Percentiles rank a stretch among this genome's conserved stretches.
These are phyloP conservation scores for Sebastes trivittatus DNA, from an alignment of 2,797 vertebrate genomes.

Conservation along the genomic window DNA sequence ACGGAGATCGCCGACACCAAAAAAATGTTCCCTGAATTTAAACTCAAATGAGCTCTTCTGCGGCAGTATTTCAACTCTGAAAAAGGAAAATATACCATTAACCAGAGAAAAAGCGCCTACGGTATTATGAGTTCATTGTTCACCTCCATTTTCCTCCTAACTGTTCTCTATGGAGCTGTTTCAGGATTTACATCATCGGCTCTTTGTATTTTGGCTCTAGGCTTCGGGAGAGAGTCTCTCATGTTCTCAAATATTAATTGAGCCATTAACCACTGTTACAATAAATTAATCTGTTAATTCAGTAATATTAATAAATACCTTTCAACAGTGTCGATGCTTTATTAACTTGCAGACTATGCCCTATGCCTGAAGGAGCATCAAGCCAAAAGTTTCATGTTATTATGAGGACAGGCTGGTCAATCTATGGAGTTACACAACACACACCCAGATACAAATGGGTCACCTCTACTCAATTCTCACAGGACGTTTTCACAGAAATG, in stretches of 20 bases:
- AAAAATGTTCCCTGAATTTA: neutral
- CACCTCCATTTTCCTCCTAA: constrained; percentile 4
- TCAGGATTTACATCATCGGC: constrained; percentile 9
- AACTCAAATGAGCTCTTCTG: neutral
- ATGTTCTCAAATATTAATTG: constrained; percentile 37
- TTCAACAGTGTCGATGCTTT: neutral
- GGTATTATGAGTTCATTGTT: constrained; percentile 16
- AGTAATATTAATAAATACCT: constrained; percentile 5
- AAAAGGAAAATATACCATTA: constrained; percentile 3
- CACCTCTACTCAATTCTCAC: neutral
- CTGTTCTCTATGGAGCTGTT: constrained; percentile 14
- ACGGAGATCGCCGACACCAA: neutral
- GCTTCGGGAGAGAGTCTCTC: constrained; percentile 9
- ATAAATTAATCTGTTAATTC: constrained; percentile 22
- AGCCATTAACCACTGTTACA: constrained; percentile 16
- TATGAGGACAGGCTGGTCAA: neutral
- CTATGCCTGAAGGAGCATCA: neutral
- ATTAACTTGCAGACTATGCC: neutral
- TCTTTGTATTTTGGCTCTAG: constrained; percentile 13
- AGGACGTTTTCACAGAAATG: neutral
- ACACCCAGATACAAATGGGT: neutral
- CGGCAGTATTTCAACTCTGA: neutral
- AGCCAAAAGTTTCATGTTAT: neutral
- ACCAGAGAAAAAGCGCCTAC: neutral
- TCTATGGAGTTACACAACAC: neutral